These are phyloP conservation scores for Lasioglossum oenotherae DNA, from an alignment of 2,888 invertebrate genomes.

Conservation along the genomic window DNA sequence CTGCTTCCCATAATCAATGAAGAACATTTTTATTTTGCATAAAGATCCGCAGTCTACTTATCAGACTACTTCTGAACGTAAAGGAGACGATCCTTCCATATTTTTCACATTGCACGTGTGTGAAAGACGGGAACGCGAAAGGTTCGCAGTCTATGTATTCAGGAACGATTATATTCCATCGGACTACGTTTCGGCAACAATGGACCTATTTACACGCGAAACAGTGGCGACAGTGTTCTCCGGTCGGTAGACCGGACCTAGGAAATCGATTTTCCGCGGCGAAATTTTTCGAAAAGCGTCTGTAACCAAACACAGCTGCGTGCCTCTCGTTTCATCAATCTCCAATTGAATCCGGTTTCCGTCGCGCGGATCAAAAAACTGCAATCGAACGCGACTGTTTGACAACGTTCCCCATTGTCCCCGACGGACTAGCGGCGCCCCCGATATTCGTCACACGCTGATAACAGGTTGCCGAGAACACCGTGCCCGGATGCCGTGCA, in stretches of 20 bases:
- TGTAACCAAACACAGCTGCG: slow-evolving; percentile 8
- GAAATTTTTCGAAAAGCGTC: slow-evolving; percentile 4
- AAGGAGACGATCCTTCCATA: not conserved
- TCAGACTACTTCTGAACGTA: not conserved
- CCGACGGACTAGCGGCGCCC: not conserved
- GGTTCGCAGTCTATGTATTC: not conserved
- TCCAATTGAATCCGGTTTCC: slow-evolving; percentile 4
- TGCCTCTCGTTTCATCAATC: slow-evolving; percentile 1
- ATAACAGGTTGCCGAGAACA: not conserved
- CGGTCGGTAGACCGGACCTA: not conserved
- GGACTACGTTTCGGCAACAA: not conserved
- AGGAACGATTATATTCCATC: not conserved
- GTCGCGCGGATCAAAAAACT: slow-evolving; percentile 11
- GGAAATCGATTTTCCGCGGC: not conserved
- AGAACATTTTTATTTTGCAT: no score
- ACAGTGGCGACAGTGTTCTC: slow-evolving; percentile 1
- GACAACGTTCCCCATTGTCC: not conserved
- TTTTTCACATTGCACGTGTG: not conserved
- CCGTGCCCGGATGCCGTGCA: not conserved
- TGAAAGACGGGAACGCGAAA: not conserved
- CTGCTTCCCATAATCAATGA: no score
- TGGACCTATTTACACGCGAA: not conserved
- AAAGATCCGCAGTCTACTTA: no score
- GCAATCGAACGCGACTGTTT: slow-evolving; percentile 15
- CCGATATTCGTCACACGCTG: not conserved